Evolutionary conservation across 2,888 invertebrate species (phyloP).

Genomic region (Callimorpha dominula): DNA sequence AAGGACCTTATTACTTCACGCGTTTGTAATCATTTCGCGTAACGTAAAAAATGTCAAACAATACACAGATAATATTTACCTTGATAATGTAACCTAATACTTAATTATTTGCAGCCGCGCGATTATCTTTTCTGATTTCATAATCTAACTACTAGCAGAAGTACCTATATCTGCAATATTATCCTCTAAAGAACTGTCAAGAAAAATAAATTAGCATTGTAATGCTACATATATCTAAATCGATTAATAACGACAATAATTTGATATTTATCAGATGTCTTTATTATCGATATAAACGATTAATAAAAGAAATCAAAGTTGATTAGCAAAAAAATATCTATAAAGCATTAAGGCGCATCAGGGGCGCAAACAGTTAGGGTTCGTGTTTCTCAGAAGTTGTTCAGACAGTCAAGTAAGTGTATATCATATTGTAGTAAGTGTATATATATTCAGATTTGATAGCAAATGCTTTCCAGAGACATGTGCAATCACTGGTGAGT

Average conservation of each 20-base stretch:
- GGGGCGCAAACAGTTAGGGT: conserved; percentile 33
- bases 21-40: not conserved
- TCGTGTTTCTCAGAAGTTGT: conserved; percentile 23
- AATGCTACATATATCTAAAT: conserved; percentile 6
- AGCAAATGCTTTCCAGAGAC: not conserved
- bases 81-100: not conserved
- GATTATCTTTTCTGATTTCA: conserved; percentile 1
- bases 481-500: not conserved
- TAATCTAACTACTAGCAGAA: not conserved
- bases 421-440: not conserved
- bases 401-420: conserved; percentile 4
- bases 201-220: conserved; percentile 5
- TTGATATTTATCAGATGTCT: conserved; percentile 37
- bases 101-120: conserved; percentile 1
- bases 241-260: conserved; percentile 30
- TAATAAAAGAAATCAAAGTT: conserved; percentile 57
- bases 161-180: conserved; percentile 14
- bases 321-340: conserved; percentile 42
- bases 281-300: conserved; percentile 35
- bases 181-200: conserved; percentile 7
- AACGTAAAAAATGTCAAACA: conserved; percentile 4
- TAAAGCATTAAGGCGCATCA: conserved; percentile 7
- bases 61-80: not conserved
- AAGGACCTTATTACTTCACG: not conserved
- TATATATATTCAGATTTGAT: not conserved